These are phyloP conservation scores for Oasisia sp. DNA, from an alignment of 2,888 invertebrate genomes.

Conservation along the genomic window DNA sequence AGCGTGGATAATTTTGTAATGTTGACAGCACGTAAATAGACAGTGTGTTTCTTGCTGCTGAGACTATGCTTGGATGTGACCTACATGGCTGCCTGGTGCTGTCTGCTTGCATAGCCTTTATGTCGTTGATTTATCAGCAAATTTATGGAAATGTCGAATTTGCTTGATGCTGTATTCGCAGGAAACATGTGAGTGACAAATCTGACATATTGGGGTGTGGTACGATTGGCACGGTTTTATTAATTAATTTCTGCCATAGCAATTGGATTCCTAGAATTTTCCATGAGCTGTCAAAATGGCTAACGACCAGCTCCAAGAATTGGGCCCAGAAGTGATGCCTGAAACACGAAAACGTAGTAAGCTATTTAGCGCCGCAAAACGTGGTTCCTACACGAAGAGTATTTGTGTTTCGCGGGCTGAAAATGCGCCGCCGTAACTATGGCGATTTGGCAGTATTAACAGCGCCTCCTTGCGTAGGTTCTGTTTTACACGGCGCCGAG, in stretches of 20 bases:
- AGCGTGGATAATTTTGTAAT: neutral
- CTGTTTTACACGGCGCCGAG: neutral
- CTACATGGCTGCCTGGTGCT: neutral
- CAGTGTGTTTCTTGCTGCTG: neutral
- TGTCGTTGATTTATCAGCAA: neutral
- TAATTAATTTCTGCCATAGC: conserved; percentile 9
- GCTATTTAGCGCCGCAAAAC: neutral
- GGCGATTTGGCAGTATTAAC: neutral
- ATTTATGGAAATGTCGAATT: neutral
- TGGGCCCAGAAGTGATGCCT: neutral
- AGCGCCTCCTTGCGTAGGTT: neutral
- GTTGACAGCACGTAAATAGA: neutral
- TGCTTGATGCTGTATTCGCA: neutral
- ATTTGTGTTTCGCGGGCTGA: conserved; percentile 6
- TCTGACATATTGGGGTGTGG: neutral
- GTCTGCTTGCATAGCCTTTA: neutral
- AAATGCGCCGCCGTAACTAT: neutral
- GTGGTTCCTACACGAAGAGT: neutral
- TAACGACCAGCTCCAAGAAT: neutral
- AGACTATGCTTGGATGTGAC: neutral
- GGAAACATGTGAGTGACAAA: neutral
- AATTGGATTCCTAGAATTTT: neutral
- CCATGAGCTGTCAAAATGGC: conserved; percentile 12
- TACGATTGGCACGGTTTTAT: neutral
- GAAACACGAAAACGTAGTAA: neutral